Base-by-base conservation (phyloP, 2,888 invertebrate species). In the Epiblema foenella region DNA sequence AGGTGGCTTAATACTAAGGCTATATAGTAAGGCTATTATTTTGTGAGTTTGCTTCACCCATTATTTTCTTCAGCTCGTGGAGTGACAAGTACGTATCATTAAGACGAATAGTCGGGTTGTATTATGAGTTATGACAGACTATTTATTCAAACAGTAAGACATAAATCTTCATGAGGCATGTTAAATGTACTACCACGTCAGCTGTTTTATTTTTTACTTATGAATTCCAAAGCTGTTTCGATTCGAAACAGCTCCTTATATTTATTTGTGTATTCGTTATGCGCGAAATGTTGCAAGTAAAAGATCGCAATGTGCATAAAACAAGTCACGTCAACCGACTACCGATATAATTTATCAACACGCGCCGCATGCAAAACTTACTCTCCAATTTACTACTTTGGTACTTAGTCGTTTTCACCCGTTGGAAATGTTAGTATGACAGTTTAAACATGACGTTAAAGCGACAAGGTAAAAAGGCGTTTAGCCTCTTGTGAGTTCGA, bases 31-130 rank as follows among this genome's bases (percentile, higher is more conserved):
- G 3, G 42, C 15, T 46, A n/a, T 15, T 46, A 4, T 60, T 24
- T 46, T 17, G 17, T 29, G 60, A 11, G 60, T 9, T 7, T 49
- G 29, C 49, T 49, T 42, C 17, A 10, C n/a, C n/a, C 1, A 29
- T 62, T 33, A 59, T 24, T 29, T 33, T 18, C 12, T 49, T 24
- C 5, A 18, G 12, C 17, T 11, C 49, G 33, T 17, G 17, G 17
- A 62, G 29, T 42, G 58, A 18, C 33, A 60, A 33, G n/a, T 8
- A 49, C 18, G 20, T 62, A 33, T 62, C 29, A 33, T 51, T 29
- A 12, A 51, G 51, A 51, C 24, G 33, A 18, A 62, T 51, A 49
- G 49, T 46, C 8, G 49, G 17, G 12, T 18, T 51, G 49, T 51
- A 29, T 33, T 62, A 20, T 18, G 52, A 49, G 33, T 20, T 46